Conservation (phyloP, 2,888 invertebrate genomes). For the Yponomeuta sedellus region DNA sequence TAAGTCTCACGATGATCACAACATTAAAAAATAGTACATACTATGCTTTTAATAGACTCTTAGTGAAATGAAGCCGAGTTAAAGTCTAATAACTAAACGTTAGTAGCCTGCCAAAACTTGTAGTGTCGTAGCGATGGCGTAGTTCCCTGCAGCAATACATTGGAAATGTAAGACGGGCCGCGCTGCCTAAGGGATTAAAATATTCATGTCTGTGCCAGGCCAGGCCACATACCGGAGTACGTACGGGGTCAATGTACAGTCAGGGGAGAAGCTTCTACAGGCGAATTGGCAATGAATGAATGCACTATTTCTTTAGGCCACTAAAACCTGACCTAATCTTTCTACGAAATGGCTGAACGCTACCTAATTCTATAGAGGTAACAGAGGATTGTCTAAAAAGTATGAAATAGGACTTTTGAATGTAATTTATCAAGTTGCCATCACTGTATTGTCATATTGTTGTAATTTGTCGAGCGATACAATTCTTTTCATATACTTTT, state of each 20-base stretch:
- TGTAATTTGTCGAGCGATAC: too few relatives aligned
- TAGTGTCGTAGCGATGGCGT: background rate
- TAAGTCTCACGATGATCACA: too few relatives aligned
- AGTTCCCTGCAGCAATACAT: constrained; percentile 1
- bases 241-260: background rate
- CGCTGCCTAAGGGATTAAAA: constrained; percentile 5
- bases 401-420: too few relatives aligned
- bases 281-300: background rate
- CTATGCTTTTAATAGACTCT: background rate
- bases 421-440: too few relatives aligned
- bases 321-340: too few relatives aligned
- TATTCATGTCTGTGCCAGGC: constrained; percentile 10
- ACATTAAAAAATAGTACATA: too few relatives aligned
- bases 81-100: background rate
- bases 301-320: background rate
- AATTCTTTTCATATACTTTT: too few relatives aligned
- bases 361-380: too few relatives aligned
- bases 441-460: too few relatives aligned
- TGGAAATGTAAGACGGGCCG: background rate
- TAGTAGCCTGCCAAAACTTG: background rate
- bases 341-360: too few relatives aligned
- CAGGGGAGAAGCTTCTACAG: background rate
- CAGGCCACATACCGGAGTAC: constrained; percentile 1
- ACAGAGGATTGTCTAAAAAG: too few relatives aligned
- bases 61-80: background rate